phyloP scores from a whole-genome alignment of 2,113 vertebrate genomes.

The Otus sunia region DNA sequence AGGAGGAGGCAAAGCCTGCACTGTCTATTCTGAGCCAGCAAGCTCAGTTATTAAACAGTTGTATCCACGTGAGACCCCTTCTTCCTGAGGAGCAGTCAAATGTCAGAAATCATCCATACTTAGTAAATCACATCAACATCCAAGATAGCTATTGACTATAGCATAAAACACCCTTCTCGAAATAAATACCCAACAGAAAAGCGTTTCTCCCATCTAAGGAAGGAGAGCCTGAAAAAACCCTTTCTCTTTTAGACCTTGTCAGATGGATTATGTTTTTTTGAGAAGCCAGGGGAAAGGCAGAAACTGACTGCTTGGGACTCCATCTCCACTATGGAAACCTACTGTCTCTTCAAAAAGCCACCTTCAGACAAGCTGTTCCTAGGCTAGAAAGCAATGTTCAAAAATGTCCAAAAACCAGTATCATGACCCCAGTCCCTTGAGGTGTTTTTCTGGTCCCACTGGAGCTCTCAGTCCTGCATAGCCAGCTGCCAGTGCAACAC shows the following conservation, averaged over 20 bases:
- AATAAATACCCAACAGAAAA: not conserved
- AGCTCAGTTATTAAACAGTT: not conserved
- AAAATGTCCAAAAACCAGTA: not conserved
- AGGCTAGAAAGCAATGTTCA: not conserved
- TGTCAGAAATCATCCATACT: not conserved
- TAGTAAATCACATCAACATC: not conserved
- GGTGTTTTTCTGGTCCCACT: fast-evolving
- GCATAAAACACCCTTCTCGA: not conserved
- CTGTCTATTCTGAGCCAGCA: not conserved
- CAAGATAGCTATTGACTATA: not conserved
- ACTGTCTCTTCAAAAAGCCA: not conserved
- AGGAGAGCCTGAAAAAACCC: not conserved
- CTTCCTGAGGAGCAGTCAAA: not conserved
- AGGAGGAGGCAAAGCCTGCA: not conserved
- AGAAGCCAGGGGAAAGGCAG: not conserved
- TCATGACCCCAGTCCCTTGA: fast-evolving
- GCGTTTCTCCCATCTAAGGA: not conserved
- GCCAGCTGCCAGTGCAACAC: not conserved
- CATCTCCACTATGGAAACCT: not conserved
- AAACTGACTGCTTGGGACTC: not conserved
- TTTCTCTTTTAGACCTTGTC: not conserved
- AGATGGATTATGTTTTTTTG: not conserved
- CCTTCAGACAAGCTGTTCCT: not conserved
- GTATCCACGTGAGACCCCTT: not conserved
- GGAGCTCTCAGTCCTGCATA: fast-evolving